Evolutionary conservation across 2,888 invertebrate species (phyloP).

Genomic region (Listrodromus nycthemerus): DNA sequence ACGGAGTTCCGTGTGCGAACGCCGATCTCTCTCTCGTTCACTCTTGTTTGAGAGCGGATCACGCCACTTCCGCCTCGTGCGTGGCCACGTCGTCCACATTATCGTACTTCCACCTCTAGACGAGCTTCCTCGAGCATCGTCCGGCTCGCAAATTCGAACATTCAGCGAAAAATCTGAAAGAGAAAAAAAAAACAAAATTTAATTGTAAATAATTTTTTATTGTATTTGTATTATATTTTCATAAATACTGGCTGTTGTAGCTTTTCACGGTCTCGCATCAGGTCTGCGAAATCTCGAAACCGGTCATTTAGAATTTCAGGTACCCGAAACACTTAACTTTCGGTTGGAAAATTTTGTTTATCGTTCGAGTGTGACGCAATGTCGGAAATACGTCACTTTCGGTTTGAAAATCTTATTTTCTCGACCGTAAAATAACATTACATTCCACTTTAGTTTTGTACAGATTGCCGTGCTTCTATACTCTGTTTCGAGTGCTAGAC

Average conservation of each 20-base stretch:
- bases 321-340: neutral
- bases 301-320: neutral
- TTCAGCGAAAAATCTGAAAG: slow-evolving; percentile 44
- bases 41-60: slow-evolving; percentile 69
- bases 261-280: neutral
- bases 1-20: slow-evolving; percentile 54
- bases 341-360: no score
- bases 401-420: neutral
- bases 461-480: neutral
- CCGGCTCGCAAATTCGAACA: slow-evolving; percentile 55
- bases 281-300: neutral
- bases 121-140: slow-evolving; percentile 78
- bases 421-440: neutral
- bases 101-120: slow-evolving; percentile 78
- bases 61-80: slow-evolving; percentile 82
- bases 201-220: neutral
- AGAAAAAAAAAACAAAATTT: slow-evolving; percentile 9
- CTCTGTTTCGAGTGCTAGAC: neutral
- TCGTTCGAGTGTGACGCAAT: no score
- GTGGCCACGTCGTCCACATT: slow-evolving; percentile 83
- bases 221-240: neutral
- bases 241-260: no score
- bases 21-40: slow-evolving; percentile 61
- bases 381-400: no score
- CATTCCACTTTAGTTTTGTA: neutral